Evolutionary conservation across 1,140 invertebrate species (phyloP).

Genomic region (Papilio helenus): DNA sequence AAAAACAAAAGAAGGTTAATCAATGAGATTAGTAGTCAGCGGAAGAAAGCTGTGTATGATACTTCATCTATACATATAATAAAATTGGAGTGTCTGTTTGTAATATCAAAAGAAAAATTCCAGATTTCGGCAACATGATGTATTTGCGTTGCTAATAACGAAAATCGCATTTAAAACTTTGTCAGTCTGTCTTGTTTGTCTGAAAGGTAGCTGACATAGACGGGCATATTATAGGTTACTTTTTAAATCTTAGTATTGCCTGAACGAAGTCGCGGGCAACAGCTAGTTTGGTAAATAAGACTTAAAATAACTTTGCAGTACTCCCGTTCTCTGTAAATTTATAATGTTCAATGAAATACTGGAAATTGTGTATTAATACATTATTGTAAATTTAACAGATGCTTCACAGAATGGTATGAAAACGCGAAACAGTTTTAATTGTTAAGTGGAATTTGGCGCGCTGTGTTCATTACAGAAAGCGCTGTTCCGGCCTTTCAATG

Average conservation of each 20-base stretch:
- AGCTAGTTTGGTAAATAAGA: neutral
- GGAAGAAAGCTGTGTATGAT: neutral
- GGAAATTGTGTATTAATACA: neutral
- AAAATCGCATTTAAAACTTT: no score
- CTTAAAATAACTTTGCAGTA: neutral
- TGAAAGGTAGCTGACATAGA: no score
- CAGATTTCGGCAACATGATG: no score
- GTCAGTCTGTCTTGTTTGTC: no score
- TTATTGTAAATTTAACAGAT: slow-evolving; percentile 9
- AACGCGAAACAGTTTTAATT: slow-evolving; percentile 13
- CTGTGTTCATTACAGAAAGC: slow-evolving; percentile 22
- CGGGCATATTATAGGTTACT: no score
- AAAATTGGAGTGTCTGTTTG: no score
- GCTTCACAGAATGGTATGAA: neutral
- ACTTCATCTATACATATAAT: no score
- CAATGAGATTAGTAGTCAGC: neutral
- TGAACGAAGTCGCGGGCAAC: no score
- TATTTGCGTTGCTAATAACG: no score
- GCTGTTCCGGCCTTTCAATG: slow-evolving; percentile 12
- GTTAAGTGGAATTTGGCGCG: slow-evolving; percentile 2
- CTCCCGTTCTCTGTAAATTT: neutral
- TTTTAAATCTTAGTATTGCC: no score
- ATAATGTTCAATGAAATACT: neutral
- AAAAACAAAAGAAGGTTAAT: no score
- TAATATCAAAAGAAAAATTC: no score